Base-by-base conservation (phyloP, 2,113 vertebrate genomes). In the Spheniscus mendiculus region DNA sequence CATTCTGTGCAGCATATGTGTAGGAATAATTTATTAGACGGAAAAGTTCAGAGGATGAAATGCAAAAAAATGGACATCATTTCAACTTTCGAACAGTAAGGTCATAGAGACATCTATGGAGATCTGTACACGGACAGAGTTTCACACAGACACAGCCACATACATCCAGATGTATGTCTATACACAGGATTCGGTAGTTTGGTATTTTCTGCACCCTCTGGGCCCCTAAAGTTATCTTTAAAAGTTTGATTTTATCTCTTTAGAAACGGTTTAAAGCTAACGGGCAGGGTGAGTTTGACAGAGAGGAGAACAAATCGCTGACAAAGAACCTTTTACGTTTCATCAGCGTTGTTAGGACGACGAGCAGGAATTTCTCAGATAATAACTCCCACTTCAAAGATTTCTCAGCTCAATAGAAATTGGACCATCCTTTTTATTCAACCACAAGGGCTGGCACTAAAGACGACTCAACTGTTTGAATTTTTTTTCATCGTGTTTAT, bases 311-410 rank as follows among this genome's bases (percentile, higher is more conserved):
- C 99, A 99, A 99, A 99, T 99, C 98, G 98, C 98, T 98, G 98
- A 99, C 99, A 99, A 99, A 98, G 98, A 99, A 98, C 98, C 98
- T 99, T 99, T 99, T 99, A 99, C 99, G 98, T 99, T 99, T 99
- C 99, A 99, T 99, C 99, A 99, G 98, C 99, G 99, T 99, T 98
- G 99, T 99, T 99, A 99, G 98, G 99, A 99, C 99, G 94, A 99
- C 99, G 98, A 97, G 98, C 97, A 99, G 98, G 99, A 99, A 99
- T 99, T 99, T 98, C 98, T 99, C 98, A 99, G 99, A 99, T 99
- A 99, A 99, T 99, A 99, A 99, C 98, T 99, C 98, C 98, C 98
- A 99, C 99, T 99, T 99, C 99, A 99, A 99, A 99, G 99, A 98
- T 98, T 98, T 98, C 96, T 98, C 97, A 98, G 98, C 99, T 99